Base-by-base conservation (phyloP, 2,888 invertebrate species). In the Sphaeridia pumilis region DNA sequence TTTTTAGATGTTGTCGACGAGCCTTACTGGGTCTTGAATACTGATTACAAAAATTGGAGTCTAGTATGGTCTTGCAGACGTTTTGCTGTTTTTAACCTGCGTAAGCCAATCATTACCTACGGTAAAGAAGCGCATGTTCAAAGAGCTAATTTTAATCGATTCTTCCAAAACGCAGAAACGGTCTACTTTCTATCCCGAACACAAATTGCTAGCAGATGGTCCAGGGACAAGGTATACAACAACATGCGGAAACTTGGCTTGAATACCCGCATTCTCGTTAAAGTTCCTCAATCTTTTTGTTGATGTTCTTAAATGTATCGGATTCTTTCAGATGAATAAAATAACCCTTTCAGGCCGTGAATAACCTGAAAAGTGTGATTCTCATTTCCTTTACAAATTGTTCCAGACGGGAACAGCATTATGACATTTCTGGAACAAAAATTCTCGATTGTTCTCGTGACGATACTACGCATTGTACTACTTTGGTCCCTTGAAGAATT, bases 1-100 rank as follows among this genome's bases (percentile, higher is more conserved):
- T 26, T 27, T 25, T 14, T 25, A 26, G 45, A 27, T 26, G 3
- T 24, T 14, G 21, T 25, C 4, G 28, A 46, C 34, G 48, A 36
- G 3, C 38, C 24, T 20, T 48, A 38, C n/a, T 41, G 41, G 48
- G 27, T 48, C 3, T 26, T 48, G 27, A 27, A 25, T 20, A 48
- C 48, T 20, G 48, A 48, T 22, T 48, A 48, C 25, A 4, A 26
- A 7, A 48, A 48, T 26, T 48, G 25, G 25, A 48, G 38, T 27
- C 41, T 48, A 3, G 41, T 27, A 17, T 48, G 48, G 48, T 48
- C 48, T 3, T 48, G 48, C 20, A 7, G 26, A 22, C 48, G 25
- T 5, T 17, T n/a, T 4, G 12, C 48, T 2, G 41, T 36, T 3
- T 48, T 48, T 20, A 48, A 48, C 27, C 34, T 48, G 5, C 48